Evolutionary conservation across 2,888 invertebrate species (phyloP), one percentile per base, ranked within the genome.

Genomic region (Ferrisia virgata): DNA sequence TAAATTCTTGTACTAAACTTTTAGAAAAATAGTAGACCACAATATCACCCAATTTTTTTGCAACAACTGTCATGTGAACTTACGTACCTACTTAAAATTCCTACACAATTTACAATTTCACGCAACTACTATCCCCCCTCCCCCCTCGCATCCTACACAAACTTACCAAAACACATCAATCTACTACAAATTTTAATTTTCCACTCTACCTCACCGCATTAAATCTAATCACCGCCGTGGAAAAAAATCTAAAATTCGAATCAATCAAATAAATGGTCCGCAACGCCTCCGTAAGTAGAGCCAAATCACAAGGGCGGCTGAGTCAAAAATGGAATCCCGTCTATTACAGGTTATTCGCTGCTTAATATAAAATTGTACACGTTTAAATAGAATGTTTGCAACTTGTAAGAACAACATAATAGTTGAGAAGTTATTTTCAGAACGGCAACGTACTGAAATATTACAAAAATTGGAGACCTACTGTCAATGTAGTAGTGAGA

Each of bases 341-440:
- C 36, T 28, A 76, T 76, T 18, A 36, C 72, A 36, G 18, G 72
- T 76, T 76, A 76, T 76, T 76, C 69, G 69, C 69, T 69, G 69
- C 72, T 76, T 36, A 36, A 36, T 36, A 76, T 76, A 76, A 76
- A 76, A 76, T 76, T 9, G 36, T 36, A 36, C 31, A 76, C 36
- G 72, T 76, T 76, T 64, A 64, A 64, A 76, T 28, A 76, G 72
- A 76, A 76, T 76, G 72, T 76, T 76, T 33, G 72, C 72, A 76
- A 36, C 36, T 18, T 76, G 72, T 76, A 76, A 18, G 64, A 18
- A 76, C 72, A 36, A 36, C 72, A 33, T 76, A 81, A 81, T 81
- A 58, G 25, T 22, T 8, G 53, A 58, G 36, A 81, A 81, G 81
- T 81, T 81, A 81, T 81, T 81, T 81, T 81, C 47, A 81, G 81